Percentiles rank a stretch among this genome's conserved stretches.
These are phyloP conservation scores for Pterophyllum scalare DNA, from an alignment of 2,113 vertebrate species.

Conservation along the genomic window DNA sequence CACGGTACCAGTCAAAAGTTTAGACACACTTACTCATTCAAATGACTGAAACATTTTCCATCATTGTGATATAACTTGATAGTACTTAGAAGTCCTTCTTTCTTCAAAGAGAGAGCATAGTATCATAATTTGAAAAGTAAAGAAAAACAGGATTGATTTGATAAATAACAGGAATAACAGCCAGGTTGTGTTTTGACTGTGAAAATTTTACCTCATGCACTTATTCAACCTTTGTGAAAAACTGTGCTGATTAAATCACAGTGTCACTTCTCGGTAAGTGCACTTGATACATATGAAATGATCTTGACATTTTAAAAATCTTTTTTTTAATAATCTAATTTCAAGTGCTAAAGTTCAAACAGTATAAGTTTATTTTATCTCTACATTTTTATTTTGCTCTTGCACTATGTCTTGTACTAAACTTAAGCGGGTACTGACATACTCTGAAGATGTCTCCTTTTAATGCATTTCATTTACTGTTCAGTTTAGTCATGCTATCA, in stretches of 20 bases:
- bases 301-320: conserved; percentile 20
- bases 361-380: neutral
- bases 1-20: no score
- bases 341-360: neutral
- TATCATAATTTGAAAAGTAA: neutral
- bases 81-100: no score
- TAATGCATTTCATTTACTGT: neutral
- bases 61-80: neutral
- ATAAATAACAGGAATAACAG: neutral
- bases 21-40: no score
- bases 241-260: neutral
- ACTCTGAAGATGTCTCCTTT: neutral
- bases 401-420: neutral
- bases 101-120: neutral
- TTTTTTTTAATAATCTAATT: neutral
- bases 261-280: neutral
- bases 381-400: neutral
- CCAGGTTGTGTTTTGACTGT: neutral
- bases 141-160: neutral
- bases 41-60: neutral
- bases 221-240: neutral
- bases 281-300: neutral
- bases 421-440: neutral
- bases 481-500: neutral
- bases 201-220: neutral